phyloP scores from a whole-genome alignment of 1,140 invertebrate genomes.

The Caenorhabditis briggsae region DNA sequence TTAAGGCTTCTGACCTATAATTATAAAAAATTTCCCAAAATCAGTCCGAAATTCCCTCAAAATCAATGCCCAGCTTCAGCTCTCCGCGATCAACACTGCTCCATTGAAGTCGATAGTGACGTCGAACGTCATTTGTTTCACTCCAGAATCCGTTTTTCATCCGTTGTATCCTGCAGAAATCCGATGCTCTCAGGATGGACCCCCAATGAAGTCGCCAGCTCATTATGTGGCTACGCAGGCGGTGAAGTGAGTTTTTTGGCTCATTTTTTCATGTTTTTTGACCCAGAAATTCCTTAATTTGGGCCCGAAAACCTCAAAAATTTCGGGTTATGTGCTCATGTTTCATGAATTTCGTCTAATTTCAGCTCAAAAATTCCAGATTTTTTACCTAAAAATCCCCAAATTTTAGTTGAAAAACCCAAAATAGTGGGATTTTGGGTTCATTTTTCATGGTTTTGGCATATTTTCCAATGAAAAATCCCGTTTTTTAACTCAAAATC shows the following conservation, averaged over 20 bases:
- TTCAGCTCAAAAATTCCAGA: too few relatives aligned
- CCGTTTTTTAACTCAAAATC: too few relatives aligned
- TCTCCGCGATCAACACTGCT: conserved; percentile 65
- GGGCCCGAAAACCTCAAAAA: too few relatives aligned
- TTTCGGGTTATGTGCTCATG: too few relatives aligned
- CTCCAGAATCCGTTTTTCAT: conserved; percentile 76
- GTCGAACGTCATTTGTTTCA: conserved; percentile 76
- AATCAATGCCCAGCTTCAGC: neutral
- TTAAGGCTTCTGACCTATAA: too few relatives aligned
- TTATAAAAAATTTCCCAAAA: neutral
- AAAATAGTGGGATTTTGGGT: too few relatives aligned
- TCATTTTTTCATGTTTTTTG: too few relatives aligned
- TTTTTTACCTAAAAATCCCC: too few relatives aligned
- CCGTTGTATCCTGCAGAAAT: conserved; percentile 76
- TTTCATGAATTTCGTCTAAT: too few relatives aligned
- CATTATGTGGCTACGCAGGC: conserved; percentile 74
- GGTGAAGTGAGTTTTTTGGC: conserved; percentile 71
- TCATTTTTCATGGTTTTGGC: too few relatives aligned
- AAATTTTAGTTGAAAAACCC: too few relatives aligned
- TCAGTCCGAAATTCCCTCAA: neutral
- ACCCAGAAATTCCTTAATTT: neutral
- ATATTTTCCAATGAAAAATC: too few relatives aligned
- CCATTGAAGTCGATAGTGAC: conserved; percentile 66
- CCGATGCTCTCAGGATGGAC: conserved; percentile 45
- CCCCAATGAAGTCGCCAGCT: conserved; percentile 67